Base-by-base conservation (phyloP, 2,888 invertebrate genomes). In the Apocheima hispidaria region DNA sequence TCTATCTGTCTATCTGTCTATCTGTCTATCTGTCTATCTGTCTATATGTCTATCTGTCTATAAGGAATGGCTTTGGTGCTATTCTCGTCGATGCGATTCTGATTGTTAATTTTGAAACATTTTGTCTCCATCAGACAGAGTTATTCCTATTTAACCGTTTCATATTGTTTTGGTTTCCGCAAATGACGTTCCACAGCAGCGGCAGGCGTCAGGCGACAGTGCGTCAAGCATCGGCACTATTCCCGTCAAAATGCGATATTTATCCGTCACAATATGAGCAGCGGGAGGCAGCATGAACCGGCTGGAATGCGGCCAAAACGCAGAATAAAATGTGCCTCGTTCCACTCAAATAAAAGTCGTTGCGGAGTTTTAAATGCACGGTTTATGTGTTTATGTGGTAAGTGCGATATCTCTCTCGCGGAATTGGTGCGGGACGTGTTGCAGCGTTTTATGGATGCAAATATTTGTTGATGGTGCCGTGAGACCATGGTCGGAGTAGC, bases 341-440 rank as follows among this genome's bases (percentile, higher is more conserved):
- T 63, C 66, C 63, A 66, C 62, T 66, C 66, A 66, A 66, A 68
- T 68, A 71, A 66, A 71, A 71, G 60, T 68, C 68, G 69, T 63
- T 60, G 65, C 58, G 66, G 59, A 68, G 62, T 71, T 71, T 68
- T 66, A 71, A 71, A 69, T 68, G 66, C 61, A 56, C 55, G 61
- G 53, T 59, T 61, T 58, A 55, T 62, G 66, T 68, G 67, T 65
- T 65, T 68, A 63, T 68, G 63, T 67, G 65, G 18, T 49, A 60
- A 67, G 64, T 61, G 66, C 26, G 60, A 58, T 60, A 63, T 63
- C 61, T 57, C 62, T 54, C 57, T 48, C 35, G 55, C 21, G 55
- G 5, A 51, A 40, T 48, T 56, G 56, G 52, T 40, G 56, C 33
- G 40, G 14, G 9, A 23, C 14, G 30, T 38, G 46, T 46, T 52